Evolutionary conservation across 2,797 vertebrate genomes (phyloP).

Genomic region (Rhinoraja longicauda): DNA sequence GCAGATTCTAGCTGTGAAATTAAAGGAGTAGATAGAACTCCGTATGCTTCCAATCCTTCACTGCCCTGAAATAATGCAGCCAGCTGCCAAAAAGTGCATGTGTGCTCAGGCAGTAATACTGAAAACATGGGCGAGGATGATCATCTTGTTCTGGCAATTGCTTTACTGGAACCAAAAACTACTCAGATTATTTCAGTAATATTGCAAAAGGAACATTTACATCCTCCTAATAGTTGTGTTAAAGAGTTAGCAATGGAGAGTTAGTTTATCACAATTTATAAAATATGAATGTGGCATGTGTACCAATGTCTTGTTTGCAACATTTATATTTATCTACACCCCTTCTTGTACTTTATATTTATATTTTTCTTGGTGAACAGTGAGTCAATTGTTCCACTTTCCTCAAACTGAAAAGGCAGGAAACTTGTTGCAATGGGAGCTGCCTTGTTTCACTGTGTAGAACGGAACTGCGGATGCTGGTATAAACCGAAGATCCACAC

Average conservation of each 20-base stretch:
- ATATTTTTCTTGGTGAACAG: background rate
- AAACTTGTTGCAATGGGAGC: background rate
- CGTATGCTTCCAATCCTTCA: constrained; percentile 21
- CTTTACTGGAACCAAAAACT: constrained; percentile 9
- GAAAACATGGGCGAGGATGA: background rate
- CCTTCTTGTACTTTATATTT: background rate
- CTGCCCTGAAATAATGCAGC: background rate
- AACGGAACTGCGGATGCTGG: no score
- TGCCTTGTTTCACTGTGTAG: background rate
- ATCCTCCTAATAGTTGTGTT: background rate
- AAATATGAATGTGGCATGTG: background rate
- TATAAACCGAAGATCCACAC: no score
- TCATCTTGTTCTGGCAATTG: background rate
- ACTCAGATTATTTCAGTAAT: background rate
- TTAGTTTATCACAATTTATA: background rate
- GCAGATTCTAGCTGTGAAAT: constrained; percentile 30
- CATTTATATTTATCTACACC: background rate
- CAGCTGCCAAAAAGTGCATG: background rate
- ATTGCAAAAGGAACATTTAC: background rate
- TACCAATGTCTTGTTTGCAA: background rate
- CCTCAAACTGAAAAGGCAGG: background rate
- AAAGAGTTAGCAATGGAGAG: background rate
- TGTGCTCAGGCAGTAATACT: background rate
- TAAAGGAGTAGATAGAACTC: constrained; percentile 19
- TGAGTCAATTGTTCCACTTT: background rate